These are phyloP conservation scores for Parnassius apollo DNA, from an alignment of 2,888 invertebrate species.

Conservation along the genomic window DNA sequence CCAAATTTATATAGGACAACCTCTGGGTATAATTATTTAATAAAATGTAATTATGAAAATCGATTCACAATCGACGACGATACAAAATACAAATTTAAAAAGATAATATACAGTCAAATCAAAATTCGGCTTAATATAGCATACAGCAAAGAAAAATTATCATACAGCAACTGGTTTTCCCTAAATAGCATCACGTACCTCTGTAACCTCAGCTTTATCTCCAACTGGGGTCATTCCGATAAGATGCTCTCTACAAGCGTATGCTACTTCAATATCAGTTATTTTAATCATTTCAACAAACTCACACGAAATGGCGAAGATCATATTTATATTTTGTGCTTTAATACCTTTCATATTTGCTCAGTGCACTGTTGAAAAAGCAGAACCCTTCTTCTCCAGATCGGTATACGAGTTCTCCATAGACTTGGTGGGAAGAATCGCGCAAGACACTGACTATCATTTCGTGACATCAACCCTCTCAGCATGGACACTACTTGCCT, in stretches of 20 bases:
- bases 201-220: conserved; percentile 13
- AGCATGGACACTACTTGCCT: conserved; percentile 58
- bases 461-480: conserved; percentile 62
- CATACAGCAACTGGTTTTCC: conserved; percentile 4
- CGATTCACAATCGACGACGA: too few species aligned
- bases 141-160: background rate
- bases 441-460: conserved; percentile 59
- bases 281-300: conserved; percentile 4
- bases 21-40: too few species aligned
- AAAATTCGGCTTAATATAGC: too few species aligned
- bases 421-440: conserved; percentile 37
- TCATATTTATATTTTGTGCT: conserved; percentile 29
- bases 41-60: too few species aligned
- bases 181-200: conserved; percentile 11
- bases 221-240: conserved; percentile 29
- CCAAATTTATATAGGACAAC: too few species aligned
- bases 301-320: conserved; percentile 35
- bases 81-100: too few species aligned
- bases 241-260: conserved; percentile 17
- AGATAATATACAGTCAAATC: too few species aligned
- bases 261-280: conserved; percentile 6
- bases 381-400: conserved; percentile 34
- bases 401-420: conserved; percentile 42
- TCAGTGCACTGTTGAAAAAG: conserved; percentile 37
- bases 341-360: conserved; percentile 34